Conservation (phyloP, 35 echinoderm and acorn worm genomes). For the Ptychodera flava region DNA sequence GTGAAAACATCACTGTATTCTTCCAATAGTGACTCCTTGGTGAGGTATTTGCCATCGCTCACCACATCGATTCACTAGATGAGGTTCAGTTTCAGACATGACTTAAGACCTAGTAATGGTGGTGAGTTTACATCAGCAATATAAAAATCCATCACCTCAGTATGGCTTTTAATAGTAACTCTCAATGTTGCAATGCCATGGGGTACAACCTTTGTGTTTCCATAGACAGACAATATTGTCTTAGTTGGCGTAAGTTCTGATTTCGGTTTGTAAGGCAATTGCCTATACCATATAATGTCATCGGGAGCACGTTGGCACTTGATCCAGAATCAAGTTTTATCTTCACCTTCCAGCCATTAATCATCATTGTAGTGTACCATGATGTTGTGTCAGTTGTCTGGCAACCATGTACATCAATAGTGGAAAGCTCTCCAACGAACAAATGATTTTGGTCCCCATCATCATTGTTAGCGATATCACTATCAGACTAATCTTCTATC, state of each 20-base stretch:
- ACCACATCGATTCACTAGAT: background rate
- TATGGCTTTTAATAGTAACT: background rate
- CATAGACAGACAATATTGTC: background rate
- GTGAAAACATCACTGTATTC: constrained; percentile 26
- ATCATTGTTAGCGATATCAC: background rate
- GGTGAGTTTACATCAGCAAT: background rate
- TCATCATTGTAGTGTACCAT: background rate
- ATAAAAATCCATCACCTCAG: background rate
- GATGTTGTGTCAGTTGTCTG: background rate
- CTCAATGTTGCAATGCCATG: background rate
- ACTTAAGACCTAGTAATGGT: background rate
- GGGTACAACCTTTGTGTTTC: background rate
- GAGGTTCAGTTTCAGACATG: constrained; percentile 4
- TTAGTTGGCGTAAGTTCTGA: background rate
- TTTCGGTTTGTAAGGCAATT: background rate
- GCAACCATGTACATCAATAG: background rate
- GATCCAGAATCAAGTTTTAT: constrained; percentile 13
- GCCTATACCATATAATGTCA: background rate
- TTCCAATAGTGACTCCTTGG: too few relatives aligned
- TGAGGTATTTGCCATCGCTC: too few relatives aligned
- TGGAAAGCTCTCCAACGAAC: background rate
- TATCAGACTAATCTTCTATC: background rate
- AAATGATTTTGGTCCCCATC: background rate
- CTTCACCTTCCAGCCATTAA: background rate
- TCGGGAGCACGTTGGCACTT: background rate